Base-by-base conservation (phyloP, 2,113 vertebrate species). In the Crotalus tigris region DNA sequence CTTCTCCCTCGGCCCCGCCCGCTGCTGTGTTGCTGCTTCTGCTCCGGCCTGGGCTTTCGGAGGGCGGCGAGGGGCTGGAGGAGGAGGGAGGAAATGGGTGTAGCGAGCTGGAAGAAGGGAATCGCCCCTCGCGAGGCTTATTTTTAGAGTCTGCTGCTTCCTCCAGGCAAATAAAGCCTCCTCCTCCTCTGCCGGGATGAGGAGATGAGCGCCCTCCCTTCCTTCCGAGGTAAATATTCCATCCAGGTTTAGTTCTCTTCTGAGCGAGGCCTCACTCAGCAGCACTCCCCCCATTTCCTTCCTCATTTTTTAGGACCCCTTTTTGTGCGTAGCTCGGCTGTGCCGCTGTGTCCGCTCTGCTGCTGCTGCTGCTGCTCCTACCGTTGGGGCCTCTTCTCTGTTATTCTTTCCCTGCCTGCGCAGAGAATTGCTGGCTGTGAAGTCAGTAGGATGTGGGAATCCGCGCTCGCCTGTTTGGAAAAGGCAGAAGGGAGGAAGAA, bases 1-100 rank as follows among this genome's bases (percentile, higher is more conserved):
- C 29, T 55, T 19, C 69, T 55, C 12, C 85, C 95, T 69, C 29
- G 88, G 91, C 92, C 85, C 88, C 92, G 61, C 91, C 93, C 15
- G 69, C 92, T 44, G 24, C 85, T 44, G 24, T 21, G 24, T 59
- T 26, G 33, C 54, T 3, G 64, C 88, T 12, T 13, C 81, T 29
- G 57, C 92, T 26, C 58, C 26, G 92, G 92, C 89, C 85, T 46
- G 89, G 89, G 81, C 89, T 9, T 24, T 12, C 39, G n/a, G 89
- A 29, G 92, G 26, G 58, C 81, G 26, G 59, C 6, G 1, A 29
- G 85, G 92, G 33, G 92, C 21, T 51, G 2, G n/a, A 26, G 44
- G 19, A 85, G 24, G 86, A 15, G 26, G 44, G 54, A 57, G 90
- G 85, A 58, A 33, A 23, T 61, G 44, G 55, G 55, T 11, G 92